Conservation (phyloP, 2,888 invertebrate species). For the Troides helena region DNA sequence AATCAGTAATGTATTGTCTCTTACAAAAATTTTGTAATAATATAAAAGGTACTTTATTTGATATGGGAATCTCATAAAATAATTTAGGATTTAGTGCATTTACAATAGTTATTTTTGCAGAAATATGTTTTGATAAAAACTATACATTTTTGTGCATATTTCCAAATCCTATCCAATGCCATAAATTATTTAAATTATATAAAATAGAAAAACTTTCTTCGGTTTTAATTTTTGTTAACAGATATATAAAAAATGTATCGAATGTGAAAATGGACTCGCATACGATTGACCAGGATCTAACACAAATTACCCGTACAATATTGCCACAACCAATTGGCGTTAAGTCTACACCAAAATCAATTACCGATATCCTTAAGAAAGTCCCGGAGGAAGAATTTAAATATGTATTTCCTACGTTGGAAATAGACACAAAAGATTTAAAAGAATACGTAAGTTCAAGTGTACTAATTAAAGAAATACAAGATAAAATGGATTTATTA, state of each 20-base stretch:
- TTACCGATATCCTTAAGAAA: constrained; percentile 26
- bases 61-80: no score
- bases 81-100: no score
- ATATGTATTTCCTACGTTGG: constrained; percentile 48
- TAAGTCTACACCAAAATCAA: constrained; percentile 33
- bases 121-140: no score
- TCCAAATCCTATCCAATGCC: no score
- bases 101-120: no score
- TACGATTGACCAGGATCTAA: neutral
- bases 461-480: constrained; percentile 51
- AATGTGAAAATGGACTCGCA: neutral
- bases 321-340: constrained; percentile 15
- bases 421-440: constrained; percentile 27
- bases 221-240: constrained; percentile 3
- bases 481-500: constrained; percentile 31
- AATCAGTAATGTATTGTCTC: no score
- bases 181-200: no score
- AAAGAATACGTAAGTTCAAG: constrained; percentile 45
- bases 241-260: neutral
- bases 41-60: no score
- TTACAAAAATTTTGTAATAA: no score
- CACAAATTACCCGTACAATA: neutral
- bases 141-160: no score
- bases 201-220: neutral
- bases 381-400: constrained; percentile 44